Evolutionary conservation across 2,888 invertebrate genomes (phyloP).

Genomic region (Lasioglossum leucozonium): DNA sequence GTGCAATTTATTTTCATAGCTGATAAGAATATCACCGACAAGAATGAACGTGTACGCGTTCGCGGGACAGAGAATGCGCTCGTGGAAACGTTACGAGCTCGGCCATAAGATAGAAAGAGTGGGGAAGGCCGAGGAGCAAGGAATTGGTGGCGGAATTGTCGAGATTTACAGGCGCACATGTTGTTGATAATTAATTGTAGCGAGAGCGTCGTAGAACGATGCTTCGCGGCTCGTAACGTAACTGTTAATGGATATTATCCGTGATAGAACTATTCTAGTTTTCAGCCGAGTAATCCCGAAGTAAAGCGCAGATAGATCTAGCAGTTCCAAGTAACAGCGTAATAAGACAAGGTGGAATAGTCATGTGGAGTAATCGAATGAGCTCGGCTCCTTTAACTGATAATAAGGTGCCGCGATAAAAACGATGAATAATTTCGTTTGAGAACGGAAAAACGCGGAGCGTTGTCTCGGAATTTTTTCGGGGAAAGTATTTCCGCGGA

Average conservation of each 20-base stretch:
- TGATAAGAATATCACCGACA: neutral
- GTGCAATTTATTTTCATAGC: neutral
- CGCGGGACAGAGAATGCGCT: conserved; percentile 12
- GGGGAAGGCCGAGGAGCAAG: conserved; percentile 22
- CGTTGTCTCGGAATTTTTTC: neutral
- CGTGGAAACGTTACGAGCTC: conserved; percentile 35
- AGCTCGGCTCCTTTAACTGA: conserved; percentile 36
- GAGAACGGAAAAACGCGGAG: neutral
- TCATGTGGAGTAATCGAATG: conserved; percentile 59
- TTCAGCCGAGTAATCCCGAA: conserved; percentile 60
- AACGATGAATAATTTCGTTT: neutral
- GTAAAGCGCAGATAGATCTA: conserved; percentile 54
- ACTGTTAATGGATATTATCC: conserved; percentile 64
- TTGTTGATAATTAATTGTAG: conserved; percentile 62
- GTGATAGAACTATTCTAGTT: conserved; percentile 65
- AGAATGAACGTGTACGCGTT: neutral
- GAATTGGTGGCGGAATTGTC: conserved; percentile 46
- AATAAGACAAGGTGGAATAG: conserved; percentile 62
- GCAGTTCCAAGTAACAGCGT: conserved; percentile 52
- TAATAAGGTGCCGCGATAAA: conserved; percentile 38
- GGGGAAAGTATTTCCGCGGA: neutral
- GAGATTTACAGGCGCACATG: conserved; percentile 50
- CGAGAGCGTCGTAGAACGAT: conserved; percentile 56
- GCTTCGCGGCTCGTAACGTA: conserved; percentile 62
- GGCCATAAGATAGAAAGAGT: conserved; percentile 44